Conservation (phyloP, 2,113 vertebrate genomes). For the Bombycilla garrulus region DNA sequence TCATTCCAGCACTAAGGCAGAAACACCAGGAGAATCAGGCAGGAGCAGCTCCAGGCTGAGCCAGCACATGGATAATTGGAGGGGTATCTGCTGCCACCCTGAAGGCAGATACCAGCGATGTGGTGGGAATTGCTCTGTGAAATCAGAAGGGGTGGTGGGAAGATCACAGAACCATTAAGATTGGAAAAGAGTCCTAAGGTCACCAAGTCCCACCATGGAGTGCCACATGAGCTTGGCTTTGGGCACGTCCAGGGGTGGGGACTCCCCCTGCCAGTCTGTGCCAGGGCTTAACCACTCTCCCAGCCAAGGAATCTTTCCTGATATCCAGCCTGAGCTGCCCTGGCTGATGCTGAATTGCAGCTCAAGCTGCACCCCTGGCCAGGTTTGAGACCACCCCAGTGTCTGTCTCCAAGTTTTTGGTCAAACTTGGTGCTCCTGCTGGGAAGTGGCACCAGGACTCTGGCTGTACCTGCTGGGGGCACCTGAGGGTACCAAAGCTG, state of each 20-base stretch:
- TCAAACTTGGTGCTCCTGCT: background rate
- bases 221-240: no score
- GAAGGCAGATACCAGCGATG: rapidly evolving
- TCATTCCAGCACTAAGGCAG: background rate
- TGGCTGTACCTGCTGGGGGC: background rate
- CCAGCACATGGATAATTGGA: background rate
- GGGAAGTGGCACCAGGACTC: background rate
- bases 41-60: background rate
- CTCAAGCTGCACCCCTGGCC: background rate
- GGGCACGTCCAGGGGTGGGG: background rate
- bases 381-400: background rate
- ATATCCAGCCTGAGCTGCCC: background rate
- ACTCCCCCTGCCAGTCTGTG: background rate
- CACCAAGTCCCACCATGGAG: no score
- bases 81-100: background rate
- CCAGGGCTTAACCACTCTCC: background rate
- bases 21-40: background rate
- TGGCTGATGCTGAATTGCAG: background rate
- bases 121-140: rapidly evolving
- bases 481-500: rapidly evolving
- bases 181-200: background rate
- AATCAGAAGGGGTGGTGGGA: background rate
- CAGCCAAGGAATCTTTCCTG: background rate
- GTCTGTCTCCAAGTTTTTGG: background rate
- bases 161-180: background rate